Percentiles rank a stretch among this genome's conserved stretches.
phyloP scores from a whole-genome alignment of 2,113 vertebrate species.

The Anolis carolinensis region DNA sequence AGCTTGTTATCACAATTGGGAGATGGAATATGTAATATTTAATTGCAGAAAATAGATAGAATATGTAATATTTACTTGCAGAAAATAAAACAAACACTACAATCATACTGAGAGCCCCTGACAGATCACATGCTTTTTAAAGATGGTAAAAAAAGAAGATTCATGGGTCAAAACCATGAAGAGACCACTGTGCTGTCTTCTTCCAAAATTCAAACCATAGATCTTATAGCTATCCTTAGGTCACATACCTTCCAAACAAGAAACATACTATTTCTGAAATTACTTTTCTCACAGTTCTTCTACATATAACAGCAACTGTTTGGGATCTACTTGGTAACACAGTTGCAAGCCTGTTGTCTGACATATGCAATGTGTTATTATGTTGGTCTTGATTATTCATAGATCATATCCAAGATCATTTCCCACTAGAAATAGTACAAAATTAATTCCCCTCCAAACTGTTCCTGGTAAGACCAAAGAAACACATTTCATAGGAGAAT shows the following conservation, averaged over 20 bases:
- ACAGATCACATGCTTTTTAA: not conserved
- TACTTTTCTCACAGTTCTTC: not conserved
- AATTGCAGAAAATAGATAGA: slow-evolving; percentile 72
- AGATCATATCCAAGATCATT: not conserved
- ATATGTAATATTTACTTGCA: slow-evolving; percentile 78
- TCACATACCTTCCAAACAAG: not conserved
- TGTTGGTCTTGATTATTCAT: not conserved
- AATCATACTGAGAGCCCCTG: slow-evolving; percentile 2
- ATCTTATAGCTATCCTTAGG: not conserved
- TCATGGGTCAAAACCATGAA: not conserved
- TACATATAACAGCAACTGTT: not conserved
- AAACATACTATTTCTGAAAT: not conserved
- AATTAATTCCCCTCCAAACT: not conserved
- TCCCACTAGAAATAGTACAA: not conserved
- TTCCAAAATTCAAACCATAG: accelerated
- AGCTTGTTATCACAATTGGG: slow-evolving; percentile 77
- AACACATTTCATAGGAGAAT: not conserved
- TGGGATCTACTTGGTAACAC: not conserved
- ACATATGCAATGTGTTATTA: not conserved
- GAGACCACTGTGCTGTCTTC: not conserved
- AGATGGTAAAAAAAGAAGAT: slow-evolving; percentile 22
- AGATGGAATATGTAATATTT: slow-evolving; percentile 79
- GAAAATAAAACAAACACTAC: not conserved
- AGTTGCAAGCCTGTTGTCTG: not conserved
- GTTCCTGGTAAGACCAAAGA: not conserved